These are phyloP conservation scores for Tiliqua scincoides DNA, from an alignment of 2,113 vertebrate genomes.

Conservation along the genomic window DNA sequence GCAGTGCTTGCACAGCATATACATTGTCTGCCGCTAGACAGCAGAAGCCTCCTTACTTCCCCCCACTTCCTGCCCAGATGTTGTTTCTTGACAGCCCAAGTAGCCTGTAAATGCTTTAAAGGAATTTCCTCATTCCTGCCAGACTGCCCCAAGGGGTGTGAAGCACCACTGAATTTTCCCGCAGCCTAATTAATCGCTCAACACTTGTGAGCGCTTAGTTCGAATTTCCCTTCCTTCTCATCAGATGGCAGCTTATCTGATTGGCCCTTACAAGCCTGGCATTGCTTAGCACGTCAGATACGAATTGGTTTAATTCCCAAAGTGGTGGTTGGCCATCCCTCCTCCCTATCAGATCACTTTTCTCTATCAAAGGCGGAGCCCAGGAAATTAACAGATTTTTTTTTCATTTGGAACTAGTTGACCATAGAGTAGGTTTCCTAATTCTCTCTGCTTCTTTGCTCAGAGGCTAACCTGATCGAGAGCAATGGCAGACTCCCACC, in stretches of 20 bases:
- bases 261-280: background rate
- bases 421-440: background rate
- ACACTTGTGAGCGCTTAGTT: background rate
- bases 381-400: background rate
- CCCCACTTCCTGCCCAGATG: constrained; percentile 8
- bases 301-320: background rate
- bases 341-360: background rate
- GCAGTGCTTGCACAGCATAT: background rate
- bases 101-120: background rate
- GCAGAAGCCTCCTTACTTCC: background rate
- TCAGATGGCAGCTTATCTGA: background rate
- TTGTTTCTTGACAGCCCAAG: background rate
- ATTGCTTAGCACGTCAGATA: background rate
- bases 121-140: constrained; percentile 12
- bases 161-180: background rate
- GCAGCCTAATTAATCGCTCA: background rate
- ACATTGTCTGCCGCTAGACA: background rate
- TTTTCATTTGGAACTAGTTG: background rate
- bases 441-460: background rate
- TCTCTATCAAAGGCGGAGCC: background rate
- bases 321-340: too few relatives aligned
- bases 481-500: background rate
- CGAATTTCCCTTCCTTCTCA: background rate
- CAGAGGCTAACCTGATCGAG: background rate
- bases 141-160: background rate